phyloP scores from a whole-genome alignment of 1,140 invertebrate species.

The Conus ventricosus region DNA sequence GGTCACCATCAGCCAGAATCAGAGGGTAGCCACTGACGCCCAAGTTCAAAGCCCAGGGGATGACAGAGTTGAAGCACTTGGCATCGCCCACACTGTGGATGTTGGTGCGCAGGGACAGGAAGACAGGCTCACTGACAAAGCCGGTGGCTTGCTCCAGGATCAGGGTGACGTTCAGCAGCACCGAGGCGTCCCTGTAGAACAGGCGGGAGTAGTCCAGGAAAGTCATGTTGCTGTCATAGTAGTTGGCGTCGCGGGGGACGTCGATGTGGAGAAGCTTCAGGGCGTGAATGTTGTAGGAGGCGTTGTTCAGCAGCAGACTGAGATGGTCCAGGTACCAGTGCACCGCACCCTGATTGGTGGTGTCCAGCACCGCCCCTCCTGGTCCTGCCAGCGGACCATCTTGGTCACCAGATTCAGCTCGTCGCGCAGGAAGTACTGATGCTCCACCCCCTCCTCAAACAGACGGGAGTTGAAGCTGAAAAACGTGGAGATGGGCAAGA shows the following conservation, averaged over 20 bases:
- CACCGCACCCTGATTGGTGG: slow-evolving; percentile 45
- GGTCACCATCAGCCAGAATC: slow-evolving; percentile 94
- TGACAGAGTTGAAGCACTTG: slow-evolving; percentile 74
- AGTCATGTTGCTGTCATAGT: slow-evolving; percentile 48
- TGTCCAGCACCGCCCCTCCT: slow-evolving; percentile 51
- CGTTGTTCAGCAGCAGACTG: slow-evolving; percentile 17
- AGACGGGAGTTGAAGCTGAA: slow-evolving; percentile 51
- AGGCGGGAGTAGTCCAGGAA: slow-evolving; percentile 50
- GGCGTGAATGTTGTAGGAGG: slow-evolving; percentile 39
- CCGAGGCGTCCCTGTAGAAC: slow-evolving; percentile 39
- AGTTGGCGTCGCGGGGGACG: slow-evolving; percentile 44
- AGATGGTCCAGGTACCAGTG: slow-evolving; percentile 44
- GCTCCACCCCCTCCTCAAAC: slow-evolving; percentile 44
- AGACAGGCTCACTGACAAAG: slow-evolving; percentile 46
- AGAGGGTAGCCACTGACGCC: slow-evolving; percentile 89
- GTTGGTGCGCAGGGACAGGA: slow-evolving; percentile 39
- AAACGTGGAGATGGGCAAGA: slow-evolving; percentile 50
- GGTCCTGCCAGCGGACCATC: slow-evolving; percentile 46
- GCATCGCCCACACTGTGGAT: slow-evolving; percentile 32
- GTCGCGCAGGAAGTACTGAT: slow-evolving; percentile 50
- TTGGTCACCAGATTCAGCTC: slow-evolving; percentile 46
- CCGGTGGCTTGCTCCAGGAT: slow-evolving; percentile 47
- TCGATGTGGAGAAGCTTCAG: slow-evolving; percentile 49
- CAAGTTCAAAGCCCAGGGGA: slow-evolving; percentile 87
- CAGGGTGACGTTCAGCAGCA: slow-evolving; percentile 42